phyloP scores from a whole-genome alignment of 1,140 invertebrate genomes.

The Augochlora pura region DNA sequence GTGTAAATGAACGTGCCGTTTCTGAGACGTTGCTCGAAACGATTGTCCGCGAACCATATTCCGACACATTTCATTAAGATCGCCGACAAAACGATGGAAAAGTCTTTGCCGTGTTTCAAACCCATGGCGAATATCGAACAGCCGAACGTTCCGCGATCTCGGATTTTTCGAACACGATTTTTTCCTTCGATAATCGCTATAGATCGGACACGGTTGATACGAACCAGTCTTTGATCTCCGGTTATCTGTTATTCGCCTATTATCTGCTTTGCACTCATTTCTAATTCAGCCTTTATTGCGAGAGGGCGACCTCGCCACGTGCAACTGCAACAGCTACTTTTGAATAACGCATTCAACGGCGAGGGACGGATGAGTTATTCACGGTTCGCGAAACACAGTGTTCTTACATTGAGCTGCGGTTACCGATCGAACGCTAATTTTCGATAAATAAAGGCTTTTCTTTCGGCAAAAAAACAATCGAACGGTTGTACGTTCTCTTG shows the following conservation, averaged over 20 bases:
- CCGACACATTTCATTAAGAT: slow-evolving; percentile 54
- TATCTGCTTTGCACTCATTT: not conserved
- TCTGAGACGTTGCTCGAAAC: not conserved
- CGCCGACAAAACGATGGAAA: slow-evolving; percentile 41
- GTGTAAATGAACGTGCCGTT: slow-evolving; percentile 38
- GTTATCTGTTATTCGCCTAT: not conserved
- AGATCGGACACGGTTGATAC: not conserved
- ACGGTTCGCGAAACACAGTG: not conserved
- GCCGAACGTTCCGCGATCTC: not conserved
- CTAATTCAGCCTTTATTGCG: not conserved
- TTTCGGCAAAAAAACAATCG: not conserved
- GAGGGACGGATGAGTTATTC: not conserved
- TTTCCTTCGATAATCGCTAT: not conserved
- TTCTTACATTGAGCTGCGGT: not conserved
- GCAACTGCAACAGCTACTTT: not conserved
- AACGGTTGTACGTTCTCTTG: too few species aligned
- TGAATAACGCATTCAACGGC: not conserved
- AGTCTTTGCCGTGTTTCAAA: not conserved
- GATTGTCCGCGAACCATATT: slow-evolving; percentile 41
- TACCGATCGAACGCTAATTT: not conserved
- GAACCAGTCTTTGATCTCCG: not conserved
- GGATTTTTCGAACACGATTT: not conserved
- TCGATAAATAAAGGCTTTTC: not conserved
- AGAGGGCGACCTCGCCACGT: not conserved
- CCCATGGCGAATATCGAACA: slow-evolving; percentile 1